phyloP scores from a whole-genome alignment of 2,888 invertebrate genomes.

The Hyalella azteca region DNA sequence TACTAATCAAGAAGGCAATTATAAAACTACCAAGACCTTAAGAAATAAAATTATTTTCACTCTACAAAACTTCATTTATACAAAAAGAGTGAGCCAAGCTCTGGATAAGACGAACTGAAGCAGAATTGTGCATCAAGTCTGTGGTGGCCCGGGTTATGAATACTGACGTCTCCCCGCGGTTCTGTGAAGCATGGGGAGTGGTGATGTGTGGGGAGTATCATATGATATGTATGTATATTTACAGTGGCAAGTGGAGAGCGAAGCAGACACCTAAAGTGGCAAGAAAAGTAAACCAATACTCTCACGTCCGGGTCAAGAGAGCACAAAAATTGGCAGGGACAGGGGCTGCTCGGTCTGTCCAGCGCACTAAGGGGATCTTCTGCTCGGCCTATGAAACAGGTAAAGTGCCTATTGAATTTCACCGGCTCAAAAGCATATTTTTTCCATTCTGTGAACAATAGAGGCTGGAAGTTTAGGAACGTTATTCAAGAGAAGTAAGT shows the following conservation, averaged over 20 bases:
- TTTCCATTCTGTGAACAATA: too few species aligned
- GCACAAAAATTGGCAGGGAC: conserved; percentile 21
- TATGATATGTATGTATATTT: conserved; percentile 36
- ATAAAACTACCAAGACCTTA: too few species aligned
- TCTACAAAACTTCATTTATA: too few species aligned
- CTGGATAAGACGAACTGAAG: too few species aligned
- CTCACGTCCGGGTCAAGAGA: neutral
- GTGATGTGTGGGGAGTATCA: neutral
- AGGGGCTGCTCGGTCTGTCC: conserved; percentile 28
- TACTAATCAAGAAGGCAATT: too few species aligned
- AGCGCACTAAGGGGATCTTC: conserved; percentile 12
- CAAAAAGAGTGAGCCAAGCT: too few species aligned
- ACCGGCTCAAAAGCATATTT: neutral
- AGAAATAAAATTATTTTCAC: too few species aligned
- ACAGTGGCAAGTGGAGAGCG: neutral
- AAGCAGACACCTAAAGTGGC: conserved; percentile 30
- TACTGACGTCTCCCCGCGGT: neutral
- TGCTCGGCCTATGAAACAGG: neutral
- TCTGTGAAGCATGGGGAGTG: neutral
- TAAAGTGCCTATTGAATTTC: conserved; percentile 37
- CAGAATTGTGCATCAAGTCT: too few species aligned
- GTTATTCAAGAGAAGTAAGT: too few species aligned
- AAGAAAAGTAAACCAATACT: conserved; percentile 13
- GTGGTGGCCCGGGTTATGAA: too few species aligned
- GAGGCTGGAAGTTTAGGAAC: too few species aligned